Base-by-base conservation (phyloP, 2,113 vertebrate genomes). In the Pagrus major region DNA sequence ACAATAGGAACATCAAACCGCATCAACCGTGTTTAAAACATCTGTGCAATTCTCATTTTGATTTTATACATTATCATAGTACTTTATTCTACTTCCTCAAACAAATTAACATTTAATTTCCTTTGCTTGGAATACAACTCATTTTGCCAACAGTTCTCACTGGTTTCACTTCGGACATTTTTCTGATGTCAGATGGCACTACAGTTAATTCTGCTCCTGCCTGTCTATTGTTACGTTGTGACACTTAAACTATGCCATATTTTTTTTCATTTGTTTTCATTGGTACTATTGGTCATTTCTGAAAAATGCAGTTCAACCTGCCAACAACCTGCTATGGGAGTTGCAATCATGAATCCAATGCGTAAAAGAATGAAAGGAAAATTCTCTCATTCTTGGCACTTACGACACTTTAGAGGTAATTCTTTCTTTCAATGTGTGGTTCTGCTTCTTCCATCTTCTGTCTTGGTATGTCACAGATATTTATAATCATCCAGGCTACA, bases 221-320 rank as follows among this genome's bases (percentile, higher is more conserved):
- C 14, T 37, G 31, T 52, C 23, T 18, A 27, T 41, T 69, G 47
- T 18, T 4, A 49, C 39, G 31, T 39, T 68, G 20, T 35, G 14
- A 37, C 14, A 41, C 59, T 61, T 16, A 29, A 55, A 14, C 12
- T 27, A 51, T 51, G 11, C n/a, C 3, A 67, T 6, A 39, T 54
- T 15, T 41, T 54, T 42, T 31, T 49, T 2, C n/a, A n/a, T n/a
- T n/a, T n/a, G n/a, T 47, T 46, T 35, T 27, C n/a, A 11, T 20
- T 35, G 7, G 7, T 46, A 49, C n/a, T 27, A 27, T 37, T 49
- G 23, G 23, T n/a, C 44, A 73, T 61, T 20, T 29, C 23, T 61
- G 9, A 61, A 60, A 72, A 61, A 49, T 61, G 56, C 51, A 44
- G 56, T 39, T 16, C 20, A 37, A 39, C 58, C 23, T 25, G 42